Percentiles rank a stretch among this genome's conserved stretches.
These are phyloP conservation scores for Invenusta paracnida DNA, from an alignment of 2,888 invertebrate genomes.

Conservation along the genomic window DNA sequence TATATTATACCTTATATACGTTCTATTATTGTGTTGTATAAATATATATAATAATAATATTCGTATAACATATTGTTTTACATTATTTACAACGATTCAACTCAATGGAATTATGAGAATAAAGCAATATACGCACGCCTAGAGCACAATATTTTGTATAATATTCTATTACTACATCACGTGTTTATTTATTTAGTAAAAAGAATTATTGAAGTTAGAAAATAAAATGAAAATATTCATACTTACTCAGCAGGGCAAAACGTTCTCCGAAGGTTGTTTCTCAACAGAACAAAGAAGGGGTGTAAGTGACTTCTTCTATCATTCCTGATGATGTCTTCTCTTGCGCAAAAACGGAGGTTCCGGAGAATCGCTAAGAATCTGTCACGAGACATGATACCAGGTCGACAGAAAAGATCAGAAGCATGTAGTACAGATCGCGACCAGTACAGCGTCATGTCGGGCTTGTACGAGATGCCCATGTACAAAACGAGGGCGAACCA, in stretches of 20 bases:
- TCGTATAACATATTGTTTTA: too few species aligned
- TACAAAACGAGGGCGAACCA: constrained; percentile 1
- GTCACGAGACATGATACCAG: background rate
- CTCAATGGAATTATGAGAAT: too few species aligned
- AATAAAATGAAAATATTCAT: background rate
- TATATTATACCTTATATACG: too few species aligned
- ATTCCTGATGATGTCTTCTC: background rate
- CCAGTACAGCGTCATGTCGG: background rate
- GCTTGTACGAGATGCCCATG: constrained; percentile 6
- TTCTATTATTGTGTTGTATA: too few species aligned
- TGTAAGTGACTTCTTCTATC: background rate
- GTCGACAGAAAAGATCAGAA: background rate
- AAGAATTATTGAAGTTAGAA: too few species aligned
- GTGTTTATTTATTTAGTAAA: too few species aligned
- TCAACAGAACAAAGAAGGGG: background rate
- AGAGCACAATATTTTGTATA: too few species aligned
- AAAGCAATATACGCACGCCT: too few species aligned
- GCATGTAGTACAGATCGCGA: background rate
- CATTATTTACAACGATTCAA: too few species aligned
- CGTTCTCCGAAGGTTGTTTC: background rate
- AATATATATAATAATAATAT: too few species aligned
- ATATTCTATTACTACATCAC: too few species aligned
- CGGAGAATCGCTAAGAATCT: background rate
- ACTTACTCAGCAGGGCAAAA: constrained; percentile 17
- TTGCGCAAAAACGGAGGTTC: constrained; percentile 1